Evolutionary conservation across 1,140 invertebrate species (phyloP), one percentile per base, ranked within the genome.

Genomic region (Platorchestia sp.): DNA sequence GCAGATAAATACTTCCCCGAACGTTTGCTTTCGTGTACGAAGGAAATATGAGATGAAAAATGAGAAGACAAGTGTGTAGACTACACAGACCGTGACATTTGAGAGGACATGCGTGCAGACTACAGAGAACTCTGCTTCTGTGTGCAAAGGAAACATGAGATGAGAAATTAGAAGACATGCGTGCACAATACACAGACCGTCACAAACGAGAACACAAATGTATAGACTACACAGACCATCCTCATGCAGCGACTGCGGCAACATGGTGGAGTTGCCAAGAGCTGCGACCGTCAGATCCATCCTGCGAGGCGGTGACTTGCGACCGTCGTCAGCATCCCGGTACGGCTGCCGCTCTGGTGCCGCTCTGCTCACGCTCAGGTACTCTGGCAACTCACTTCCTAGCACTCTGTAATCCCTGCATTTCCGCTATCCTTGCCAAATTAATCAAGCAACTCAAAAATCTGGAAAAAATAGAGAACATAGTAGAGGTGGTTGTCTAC

Each of bases 141-240:
- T n/a, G n/a, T n/a, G n/a, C n/a, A n/a, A n/a, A n/a, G n/a, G n/a
- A n/a, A n/a, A n/a, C n/a, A n/a, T n/a, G n/a, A n/a, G n/a, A n/a
- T n/a, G n/a, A n/a, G n/a, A n/a, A n/a, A n/a, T n/a, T n/a, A n/a
- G n/a, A n/a, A n/a, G n/a, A n/a, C n/a, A n/a, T n/a, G n/a, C n/a
- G n/a, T n/a, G n/a, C n/a, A n/a, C n/a, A n/a, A n/a, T n/a, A n/a
- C n/a, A n/a, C n/a, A n/a, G n/a, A n/a, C n/a, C n/a, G n/a, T n/a
- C n/a, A n/a, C n/a, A n/a, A n/a, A n/a, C n/a, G n/a, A n/a, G n/a
- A n/a, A n/a, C n/a, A n/a, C n/a, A n/a, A n/a, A n/a, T n/a, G n/a
- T n/a, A n/a, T n/a, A n/a, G n/a, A n/a, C n/a, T n/a, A 93, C 41
- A 47, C 91, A 47, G 43, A 93, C 91, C 91, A 16, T 93, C 43